Percentiles rank a stretch among this genome's conserved stretches.
These are phyloP conservation scores for Heliconius congener DNA, from an alignment of 1,140 invertebrate species.

Conservation along the genomic window DNA sequence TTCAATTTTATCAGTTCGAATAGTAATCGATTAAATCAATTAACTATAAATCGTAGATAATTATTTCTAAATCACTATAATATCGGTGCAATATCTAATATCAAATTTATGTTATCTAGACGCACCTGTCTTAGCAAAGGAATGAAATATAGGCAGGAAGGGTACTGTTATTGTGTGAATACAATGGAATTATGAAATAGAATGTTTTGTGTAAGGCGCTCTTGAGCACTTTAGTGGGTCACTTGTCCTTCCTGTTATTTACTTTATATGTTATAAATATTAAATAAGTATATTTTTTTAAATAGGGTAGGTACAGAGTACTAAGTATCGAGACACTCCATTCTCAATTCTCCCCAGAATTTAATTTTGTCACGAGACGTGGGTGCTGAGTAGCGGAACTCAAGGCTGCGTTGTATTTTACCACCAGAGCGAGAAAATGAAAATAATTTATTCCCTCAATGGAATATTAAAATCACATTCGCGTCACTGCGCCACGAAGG, in stretches of 20 bases:
- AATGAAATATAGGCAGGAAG: conserved; percentile 20
- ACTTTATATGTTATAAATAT: not conserved
- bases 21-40: conserved; percentile 22
- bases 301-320: no score
- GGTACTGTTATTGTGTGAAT: conserved; percentile 8
- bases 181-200: conserved; percentile 14
- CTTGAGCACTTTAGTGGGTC: conserved; percentile 2
- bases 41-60: conserved; percentile 30
- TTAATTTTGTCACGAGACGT: no score
- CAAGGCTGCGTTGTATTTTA: no score
- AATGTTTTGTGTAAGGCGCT: not conserved
- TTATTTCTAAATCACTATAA: conserved; percentile 29
- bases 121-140: conserved; percentile 12
- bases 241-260: not conserved
- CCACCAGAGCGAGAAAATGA: no score
- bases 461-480: no score
- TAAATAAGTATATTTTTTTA: not conserved
- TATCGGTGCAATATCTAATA: conserved; percentile 12
- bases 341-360: no score
- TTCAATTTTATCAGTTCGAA: not conserved
- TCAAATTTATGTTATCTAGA: conserved; percentile 24
- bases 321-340: no score
- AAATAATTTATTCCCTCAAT: no score
- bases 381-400: no score
- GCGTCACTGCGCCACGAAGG: no score